Conservation (phyloP, 2,888 invertebrate species). For the Drosophila macrospina region DNA sequence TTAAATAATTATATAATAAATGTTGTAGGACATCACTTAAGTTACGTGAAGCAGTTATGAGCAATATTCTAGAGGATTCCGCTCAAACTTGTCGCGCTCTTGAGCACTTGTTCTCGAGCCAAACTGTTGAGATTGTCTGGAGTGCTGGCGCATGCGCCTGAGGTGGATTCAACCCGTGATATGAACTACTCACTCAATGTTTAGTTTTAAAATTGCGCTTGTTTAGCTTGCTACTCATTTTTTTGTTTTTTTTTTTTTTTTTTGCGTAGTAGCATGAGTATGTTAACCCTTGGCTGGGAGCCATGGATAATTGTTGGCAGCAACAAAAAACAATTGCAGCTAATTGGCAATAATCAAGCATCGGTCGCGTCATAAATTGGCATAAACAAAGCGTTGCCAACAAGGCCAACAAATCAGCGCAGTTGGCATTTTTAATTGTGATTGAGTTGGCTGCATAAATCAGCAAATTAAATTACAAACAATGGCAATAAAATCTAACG, state of each 20-base stretch:
- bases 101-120: constrained; percentile 32
- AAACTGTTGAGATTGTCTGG: constrained; percentile 16
- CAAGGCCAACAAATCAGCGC: constrained; percentile 71
- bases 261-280: background rate
- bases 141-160: constrained; percentile 55
- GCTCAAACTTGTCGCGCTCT: constrained; percentile 42
- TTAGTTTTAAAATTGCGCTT: constrained; percentile 17
- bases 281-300: constrained; percentile 48
- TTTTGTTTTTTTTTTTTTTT: constrained; percentile 5
- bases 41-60: background rate
- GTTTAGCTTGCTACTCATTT: constrained; percentile 17
- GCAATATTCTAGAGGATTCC: constrained; percentile 1
- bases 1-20: background rate
- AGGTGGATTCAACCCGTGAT: constrained; percentile 10
- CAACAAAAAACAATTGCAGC: constrained; percentile 61
- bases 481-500: constrained; percentile 74
- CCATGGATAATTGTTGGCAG: constrained; percentile 16
- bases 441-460: constrained; percentile 77
- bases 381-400: constrained; percentile 57
- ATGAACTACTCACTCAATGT: constrained; percentile 54
- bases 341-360: constrained; percentile 75
- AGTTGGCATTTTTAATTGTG: constrained; percentile 66
- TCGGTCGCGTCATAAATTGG: constrained; percentile 66
- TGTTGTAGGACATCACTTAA: background rate
- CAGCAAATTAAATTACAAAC: constrained; percentile 76